Base-by-base conservation (phyloP, 2,113 vertebrate genomes). In the Chionodraco myersi region DNA sequence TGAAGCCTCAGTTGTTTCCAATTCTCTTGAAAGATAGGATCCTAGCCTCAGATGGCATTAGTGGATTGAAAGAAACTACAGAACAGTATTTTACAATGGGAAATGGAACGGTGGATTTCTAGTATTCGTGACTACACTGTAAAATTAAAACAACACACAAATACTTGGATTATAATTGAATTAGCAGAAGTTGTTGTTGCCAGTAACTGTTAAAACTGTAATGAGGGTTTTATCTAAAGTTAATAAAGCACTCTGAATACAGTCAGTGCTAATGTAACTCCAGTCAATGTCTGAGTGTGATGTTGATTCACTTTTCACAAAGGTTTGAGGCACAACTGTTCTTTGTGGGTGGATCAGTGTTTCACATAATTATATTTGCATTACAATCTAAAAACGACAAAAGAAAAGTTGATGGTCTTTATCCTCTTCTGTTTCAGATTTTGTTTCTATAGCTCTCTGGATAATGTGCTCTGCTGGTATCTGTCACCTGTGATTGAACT, bases 191-290 rank as follows among this genome's bases (percentile, higher is more conserved):
- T 4, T 30, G 3, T 30, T 30, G 30, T 30, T 30, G 30, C 3
- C 30, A 30, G 30, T 3, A 30, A 30, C 3, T 30, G 30, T 30
- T 30, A 30, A 30, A 30, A 30, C 30, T 30, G 30, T 30, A 30
- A 30, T 30, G 30, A 30, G 30, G 3, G 3, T 4, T 41, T 41
- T 41, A 7, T 41, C 36, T 41, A 41, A 8, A 41, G 36, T 41
- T 7, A 41, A 7, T 57, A 59, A 82, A 53, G 30, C 5, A 1
- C 57, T 45, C 8, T 70, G 14, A 75, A 71, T 34, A 16, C 52
- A 74, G 61, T 41, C 53, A 15, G 15, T 64, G 65, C 45, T 53
- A 10, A 47, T 47, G 48, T 49, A n/a, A 36, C 61, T 72, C 26
- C 7, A 66, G 36, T n/a, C 0, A 34, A 30, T 30, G 30, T 30